Conservation (phyloP, 2,797 vertebrate species). For the Danio jaintianensis region DNA sequence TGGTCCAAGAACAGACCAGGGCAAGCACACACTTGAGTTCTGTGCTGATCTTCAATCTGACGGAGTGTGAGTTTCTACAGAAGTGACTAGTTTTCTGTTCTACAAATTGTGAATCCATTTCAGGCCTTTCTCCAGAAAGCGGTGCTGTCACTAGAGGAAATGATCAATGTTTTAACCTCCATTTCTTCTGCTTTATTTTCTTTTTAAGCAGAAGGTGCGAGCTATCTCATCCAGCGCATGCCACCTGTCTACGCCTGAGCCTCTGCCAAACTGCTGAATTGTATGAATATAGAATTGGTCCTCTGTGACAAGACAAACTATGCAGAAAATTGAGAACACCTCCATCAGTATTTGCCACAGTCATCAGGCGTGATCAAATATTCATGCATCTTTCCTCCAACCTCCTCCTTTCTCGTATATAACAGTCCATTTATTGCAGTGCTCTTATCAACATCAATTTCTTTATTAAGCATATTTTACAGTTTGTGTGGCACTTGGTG, state of each 20-base stretch:
- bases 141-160: slow-evolving; percentile 61
- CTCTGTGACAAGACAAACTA: slow-evolving; percentile 72
- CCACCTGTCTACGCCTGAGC: slow-evolving; percentile 56
- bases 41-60: slow-evolving; percentile 20
- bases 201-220: slow-evolving; percentile 58
- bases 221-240: slow-evolving; percentile 69
- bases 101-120: slow-evolving; percentile 61
- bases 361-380: slow-evolving; percentile 73
- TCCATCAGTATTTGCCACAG: slow-evolving; percentile 72
- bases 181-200: slow-evolving; percentile 45
- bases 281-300: slow-evolving; percentile 66
- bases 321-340: slow-evolving; percentile 71
- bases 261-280: slow-evolving; percentile 49
- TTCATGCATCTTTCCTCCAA: slow-evolving; percentile 60
- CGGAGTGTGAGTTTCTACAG: slow-evolving; percentile 18
- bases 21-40: background rate
- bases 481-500: slow-evolving; percentile 9
- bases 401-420: slow-evolving; percentile 49
- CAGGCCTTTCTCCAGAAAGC: slow-evolving; percentile 59
- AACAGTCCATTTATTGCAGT: slow-evolving; percentile 46
- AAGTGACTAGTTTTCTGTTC: slow-evolving; percentile 48
- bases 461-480: slow-evolving; percentile 41
- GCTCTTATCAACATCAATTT: slow-evolving; percentile 46
- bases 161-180: slow-evolving; percentile 70
- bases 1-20: background rate